Evolutionary conservation across 2,113 vertebrate species (phyloP).

Genomic region (Deroptyus accipitrinus): DNA sequence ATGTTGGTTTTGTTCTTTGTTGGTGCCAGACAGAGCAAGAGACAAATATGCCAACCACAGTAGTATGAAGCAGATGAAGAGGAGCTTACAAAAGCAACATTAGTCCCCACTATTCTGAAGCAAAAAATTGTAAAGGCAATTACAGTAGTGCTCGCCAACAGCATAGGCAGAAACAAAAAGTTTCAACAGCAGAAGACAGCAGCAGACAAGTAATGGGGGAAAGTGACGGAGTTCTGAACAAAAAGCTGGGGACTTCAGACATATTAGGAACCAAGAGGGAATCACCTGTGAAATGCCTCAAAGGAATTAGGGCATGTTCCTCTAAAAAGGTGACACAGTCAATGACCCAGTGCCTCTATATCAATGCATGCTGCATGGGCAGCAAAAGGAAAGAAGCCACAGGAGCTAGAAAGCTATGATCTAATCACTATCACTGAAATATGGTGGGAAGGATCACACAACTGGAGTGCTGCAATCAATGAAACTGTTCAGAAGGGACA

Average conservation of each 20-base stretch:
- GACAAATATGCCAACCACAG: background rate
- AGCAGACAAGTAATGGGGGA: background rate
- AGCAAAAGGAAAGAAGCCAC: background rate
- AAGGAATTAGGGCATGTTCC: background rate
- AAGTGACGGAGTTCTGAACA: background rate
- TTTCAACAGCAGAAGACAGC: background rate
- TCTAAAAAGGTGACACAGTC: background rate
- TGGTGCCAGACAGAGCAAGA: background rate
- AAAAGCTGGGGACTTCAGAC: background rate
- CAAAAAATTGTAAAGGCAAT: background rate
- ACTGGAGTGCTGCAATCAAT: background rate
- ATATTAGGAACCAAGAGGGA: background rate
- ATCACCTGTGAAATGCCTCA: background rate
- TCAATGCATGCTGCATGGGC: fast-evolving
- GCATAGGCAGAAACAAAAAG: background rate
- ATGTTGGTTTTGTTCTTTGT: conserved; percentile 3
- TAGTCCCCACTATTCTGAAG: background rate
- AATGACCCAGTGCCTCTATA: background rate
- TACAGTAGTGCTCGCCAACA: background rate
- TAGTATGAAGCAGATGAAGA: background rate
- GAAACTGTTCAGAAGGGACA: background rate
- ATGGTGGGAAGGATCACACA: background rate
- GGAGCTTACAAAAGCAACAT: background rate
- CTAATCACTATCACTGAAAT: background rate
- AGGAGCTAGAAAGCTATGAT: background rate